Conservation (phyloP, 2,888 invertebrate genomes). For the Drosophila prolongata region DNA sequence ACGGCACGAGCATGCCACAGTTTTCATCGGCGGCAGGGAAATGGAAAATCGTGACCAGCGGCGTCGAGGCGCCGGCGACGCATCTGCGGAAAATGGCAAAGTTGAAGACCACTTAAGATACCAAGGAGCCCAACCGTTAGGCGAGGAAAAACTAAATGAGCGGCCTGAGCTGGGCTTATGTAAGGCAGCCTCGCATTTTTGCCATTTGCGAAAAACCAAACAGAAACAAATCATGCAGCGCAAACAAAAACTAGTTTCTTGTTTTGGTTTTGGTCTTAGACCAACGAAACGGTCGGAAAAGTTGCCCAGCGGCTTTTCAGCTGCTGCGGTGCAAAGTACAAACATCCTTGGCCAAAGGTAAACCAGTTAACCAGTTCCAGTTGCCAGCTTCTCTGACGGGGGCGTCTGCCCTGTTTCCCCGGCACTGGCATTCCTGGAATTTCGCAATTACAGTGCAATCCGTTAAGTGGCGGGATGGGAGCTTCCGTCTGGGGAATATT, state of each 20-base stretch:
- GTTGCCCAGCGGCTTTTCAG: constrained; percentile 69
- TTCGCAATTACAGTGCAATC: constrained; percentile 15
- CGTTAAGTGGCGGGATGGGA: constrained; percentile 27
- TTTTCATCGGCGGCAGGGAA: constrained; percentile 45
- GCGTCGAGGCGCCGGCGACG: constrained; percentile 36
- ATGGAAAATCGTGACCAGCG: constrained; percentile 66
- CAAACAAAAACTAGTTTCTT: constrained; percentile 60
- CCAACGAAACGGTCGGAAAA: constrained; percentile 57
- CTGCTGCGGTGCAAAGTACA: constrained; percentile 46
- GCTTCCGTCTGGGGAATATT: constrained; percentile 32
- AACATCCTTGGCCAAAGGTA: constrained; percentile 79
- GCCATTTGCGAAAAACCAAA: constrained; percentile 42
- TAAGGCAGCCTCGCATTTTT: constrained; percentile 53
- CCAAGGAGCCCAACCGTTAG: constrained; percentile 29
- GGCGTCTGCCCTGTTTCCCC: constrained; percentile 55
- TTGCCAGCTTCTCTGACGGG: constrained; percentile 27
- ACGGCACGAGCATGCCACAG: constrained; percentile 63
- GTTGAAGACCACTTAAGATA: constrained; percentile 64
- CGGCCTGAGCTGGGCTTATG: constrained; percentile 58
- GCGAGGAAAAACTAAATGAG: constrained; percentile 35
- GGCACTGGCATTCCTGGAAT: constrained; percentile 26
- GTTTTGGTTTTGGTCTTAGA: constrained; percentile 51
- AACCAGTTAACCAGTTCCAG: constrained; percentile 71
- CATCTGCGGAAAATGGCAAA: constrained; percentile 65
- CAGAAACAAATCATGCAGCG: constrained; percentile 23